These are phyloP conservation scores for Saguinus midas DNA, from an alignment of 2,113 vertebrate species.

Conservation along the genomic window DNA sequence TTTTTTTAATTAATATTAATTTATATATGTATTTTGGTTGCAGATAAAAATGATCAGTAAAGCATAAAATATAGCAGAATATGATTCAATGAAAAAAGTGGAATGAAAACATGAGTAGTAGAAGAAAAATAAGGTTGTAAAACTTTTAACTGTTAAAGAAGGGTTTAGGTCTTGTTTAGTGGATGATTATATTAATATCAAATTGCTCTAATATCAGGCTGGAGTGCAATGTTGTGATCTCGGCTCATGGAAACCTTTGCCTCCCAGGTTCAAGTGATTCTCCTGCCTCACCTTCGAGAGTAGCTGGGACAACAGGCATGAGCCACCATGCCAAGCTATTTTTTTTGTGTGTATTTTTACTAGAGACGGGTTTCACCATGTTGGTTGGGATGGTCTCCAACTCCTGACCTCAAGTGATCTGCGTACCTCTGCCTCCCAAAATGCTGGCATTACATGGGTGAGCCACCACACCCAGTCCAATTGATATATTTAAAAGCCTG, in stretches of 20 bases:
- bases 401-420: no score
- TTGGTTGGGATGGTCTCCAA: no score
- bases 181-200: neutral
- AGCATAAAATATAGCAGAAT: neutral
- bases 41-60: constrained; percentile 28
- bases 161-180: neutral
- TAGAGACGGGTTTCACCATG: no score
- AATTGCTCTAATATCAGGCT: neutral
- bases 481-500: neutral
- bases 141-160: neutral
- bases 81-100: constrained; percentile 5
- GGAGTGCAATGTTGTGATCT: no score
- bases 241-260: no score
- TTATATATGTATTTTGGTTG: neutral
- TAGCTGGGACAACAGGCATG: no score
- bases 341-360: no score
- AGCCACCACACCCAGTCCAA: neutral
- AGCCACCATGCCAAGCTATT: no score
- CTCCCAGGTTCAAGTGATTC: no score
- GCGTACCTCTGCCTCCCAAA: no score
- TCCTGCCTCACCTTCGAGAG: no score
- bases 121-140: neutral
- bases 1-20: neutral
- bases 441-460: no score
- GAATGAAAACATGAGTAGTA: neutral